Evolutionary conservation across 2,888 invertebrate species (phyloP).

Genomic region (Agriopis marginaria): DNA sequence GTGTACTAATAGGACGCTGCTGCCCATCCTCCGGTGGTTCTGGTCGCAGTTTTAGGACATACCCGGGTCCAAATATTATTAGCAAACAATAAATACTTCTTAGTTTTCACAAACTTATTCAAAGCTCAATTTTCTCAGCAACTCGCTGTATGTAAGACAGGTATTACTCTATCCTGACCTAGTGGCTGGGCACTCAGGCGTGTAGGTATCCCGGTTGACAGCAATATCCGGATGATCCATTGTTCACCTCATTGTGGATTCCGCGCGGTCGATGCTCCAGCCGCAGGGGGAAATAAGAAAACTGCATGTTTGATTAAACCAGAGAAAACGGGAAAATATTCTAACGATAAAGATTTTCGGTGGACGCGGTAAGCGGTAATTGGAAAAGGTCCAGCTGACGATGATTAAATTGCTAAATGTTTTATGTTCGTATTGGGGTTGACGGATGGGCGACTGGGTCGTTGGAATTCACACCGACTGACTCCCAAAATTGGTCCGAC

Average conservation of each 20-base stretch:
- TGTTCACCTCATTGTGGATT: conserved; percentile 83
- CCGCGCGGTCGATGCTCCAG: conserved; percentile 65
- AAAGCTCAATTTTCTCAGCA: not conserved
- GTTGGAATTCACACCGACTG: no score
- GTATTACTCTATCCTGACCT: conserved; percentile 17
- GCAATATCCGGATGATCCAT: conserved; percentile 84
- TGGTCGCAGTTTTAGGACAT: no score
- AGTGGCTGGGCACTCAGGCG: conserved; percentile 41
- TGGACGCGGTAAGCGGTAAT: not conserved
- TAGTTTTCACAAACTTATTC: not conserved
- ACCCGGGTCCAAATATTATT: no score
- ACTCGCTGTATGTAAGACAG: not conserved
- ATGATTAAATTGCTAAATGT: not conserved
- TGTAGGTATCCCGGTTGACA: conserved; percentile 74
- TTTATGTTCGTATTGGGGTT: not conserved
- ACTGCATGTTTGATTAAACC: conserved; percentile 57
- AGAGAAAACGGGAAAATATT: conserved; percentile 41
- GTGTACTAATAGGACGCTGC: no score
- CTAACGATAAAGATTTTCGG: not conserved
- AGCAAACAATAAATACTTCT: no score
- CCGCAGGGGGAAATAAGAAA: conserved; percentile 59
- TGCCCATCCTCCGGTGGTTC: no score
- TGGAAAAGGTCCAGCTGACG: not conserved
- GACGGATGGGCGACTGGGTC: no score
- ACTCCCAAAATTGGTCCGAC: no score